phyloP scores from a whole-genome alignment of 1,140 invertebrate species.

The Chymomyza costata region DNA sequence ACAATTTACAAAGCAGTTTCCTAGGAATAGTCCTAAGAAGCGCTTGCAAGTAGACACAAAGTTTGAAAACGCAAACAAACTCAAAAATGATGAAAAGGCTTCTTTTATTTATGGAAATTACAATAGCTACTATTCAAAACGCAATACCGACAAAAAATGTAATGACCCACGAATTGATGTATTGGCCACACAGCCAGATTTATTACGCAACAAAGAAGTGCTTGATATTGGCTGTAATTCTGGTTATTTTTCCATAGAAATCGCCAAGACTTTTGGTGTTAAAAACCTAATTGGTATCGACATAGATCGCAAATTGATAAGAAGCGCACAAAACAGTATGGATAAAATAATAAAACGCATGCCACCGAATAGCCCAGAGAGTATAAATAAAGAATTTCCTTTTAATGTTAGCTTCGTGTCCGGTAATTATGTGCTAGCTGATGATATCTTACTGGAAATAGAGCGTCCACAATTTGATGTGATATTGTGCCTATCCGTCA shows the following conservation, averaged over 20 bases:
- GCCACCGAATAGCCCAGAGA: background rate
- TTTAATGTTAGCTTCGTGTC: constrained; percentile 74
- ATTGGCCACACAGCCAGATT: constrained; percentile 84
- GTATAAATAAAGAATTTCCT: constrained; percentile 35
- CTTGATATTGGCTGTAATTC: constrained; percentile 99
- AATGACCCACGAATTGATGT: constrained; percentile 88
- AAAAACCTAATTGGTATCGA: constrained; percentile 93
- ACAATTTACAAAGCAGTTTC: no score
- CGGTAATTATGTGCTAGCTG: constrained; percentile 94
- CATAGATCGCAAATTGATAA: constrained; percentile 92
- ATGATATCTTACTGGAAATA: constrained; percentile 85
- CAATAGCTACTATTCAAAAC: constrained; percentile 92
- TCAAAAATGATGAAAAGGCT: constrained; percentile 27
- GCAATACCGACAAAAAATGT: constrained; percentile 84
- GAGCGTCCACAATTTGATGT: constrained; percentile 94
- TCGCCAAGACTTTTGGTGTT: constrained; percentile 89
- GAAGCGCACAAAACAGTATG: constrained; percentile 69
- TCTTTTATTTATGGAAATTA: constrained; percentile 73
- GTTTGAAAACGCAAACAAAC: constrained; percentile 9
- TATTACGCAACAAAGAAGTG: constrained; percentile 92
- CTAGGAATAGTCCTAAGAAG: constrained; percentile 46
- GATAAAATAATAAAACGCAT: constrained; percentile 40
- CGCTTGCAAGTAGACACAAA: constrained; percentile 29
- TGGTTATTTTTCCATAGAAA: constrained; percentile 90
- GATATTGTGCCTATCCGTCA: constrained; percentile 95